Evolutionary conservation across 2,797 vertebrate species (phyloP).

Genomic region (Oreochromis grahami): DNA sequence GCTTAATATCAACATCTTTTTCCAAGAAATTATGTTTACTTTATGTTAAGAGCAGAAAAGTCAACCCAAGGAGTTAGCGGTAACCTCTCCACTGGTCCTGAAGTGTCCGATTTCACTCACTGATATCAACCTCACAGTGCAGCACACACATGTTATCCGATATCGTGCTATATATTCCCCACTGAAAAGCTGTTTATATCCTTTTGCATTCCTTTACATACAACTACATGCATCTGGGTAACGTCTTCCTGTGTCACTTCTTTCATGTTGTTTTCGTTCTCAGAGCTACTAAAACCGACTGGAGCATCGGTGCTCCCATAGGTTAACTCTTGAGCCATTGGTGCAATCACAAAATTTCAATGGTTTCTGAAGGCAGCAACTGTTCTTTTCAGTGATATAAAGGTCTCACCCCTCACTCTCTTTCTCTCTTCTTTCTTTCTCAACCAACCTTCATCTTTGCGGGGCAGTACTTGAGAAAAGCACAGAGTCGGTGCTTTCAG

Average conservation of each 20-base stretch:
- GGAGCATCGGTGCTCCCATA: neutral
- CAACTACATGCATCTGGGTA: neutral
- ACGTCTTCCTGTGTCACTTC: neutral
- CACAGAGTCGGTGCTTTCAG: rapidly evolving
- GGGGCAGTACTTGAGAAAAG: neutral
- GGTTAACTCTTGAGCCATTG: neutral
- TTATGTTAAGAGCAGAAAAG: neutral
- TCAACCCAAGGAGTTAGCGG: neutral
- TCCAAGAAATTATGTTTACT: neutral
- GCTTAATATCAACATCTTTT: neutral
- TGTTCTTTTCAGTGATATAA: neutral
- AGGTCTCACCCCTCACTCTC: no score
- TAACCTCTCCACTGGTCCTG: neutral
- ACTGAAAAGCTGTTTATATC: neutral
- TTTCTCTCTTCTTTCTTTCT: neutral
- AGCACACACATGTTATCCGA: neutral
- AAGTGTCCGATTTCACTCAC: neutral
- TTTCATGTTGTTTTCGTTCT: neutral
- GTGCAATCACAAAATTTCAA: neutral
- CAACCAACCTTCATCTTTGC: rapidly evolving
- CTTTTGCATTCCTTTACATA: neutral
- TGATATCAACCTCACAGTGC: neutral
- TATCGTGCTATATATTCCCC: neutral
- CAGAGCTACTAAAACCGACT: rapidly evolving
- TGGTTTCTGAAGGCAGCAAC: neutral